Evolutionary conservation across 2,113 vertebrate genomes (phyloP), one percentile per base, ranked within the genome.

Genomic region (Crotophaga sulcirostris): DNA sequence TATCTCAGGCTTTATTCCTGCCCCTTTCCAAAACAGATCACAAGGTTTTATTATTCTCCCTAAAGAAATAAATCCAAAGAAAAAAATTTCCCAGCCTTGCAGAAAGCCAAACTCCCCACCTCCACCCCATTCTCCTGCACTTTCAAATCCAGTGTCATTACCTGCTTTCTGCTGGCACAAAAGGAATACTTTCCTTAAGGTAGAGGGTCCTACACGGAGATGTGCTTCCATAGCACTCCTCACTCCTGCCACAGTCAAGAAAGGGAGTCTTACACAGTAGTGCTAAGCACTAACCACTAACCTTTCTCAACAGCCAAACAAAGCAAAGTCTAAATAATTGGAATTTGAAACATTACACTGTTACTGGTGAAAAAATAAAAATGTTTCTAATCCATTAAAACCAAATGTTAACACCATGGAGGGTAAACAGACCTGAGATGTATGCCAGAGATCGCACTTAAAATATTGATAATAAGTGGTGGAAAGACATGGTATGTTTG

Each of bases 271-370:
- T 68, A 31, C 33, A 56, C 40, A 29, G 89, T 40, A 91, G 64
- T 78, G 45, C 87, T 54, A 75, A 79, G 58, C 62, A 26, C n/a
- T 85, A 72, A 68, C 54, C 33, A 16, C 70, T 79, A 80, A 85
- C 7, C 2, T 82, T 84, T 78, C 92, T 73, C 70, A 90, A 76
- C 33, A 82, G 89, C 69, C 84, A 94, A 94, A 95, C 36, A 75
- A 94, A 87, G 69, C 60, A 54, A 89, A 79, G 54, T 64, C 66
- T 75, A 78, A 90, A 73, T 44, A 87, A 93, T 55, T 44, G 62
- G 54, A 64, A 79, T 79, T 56, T 82, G 87, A 94, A 94, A 68
- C 26, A 45, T 63, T 64, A 44, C 68, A 56, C 36, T 3, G 2
- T 91, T 92, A 49, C n/a, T 81, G 40, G 7, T 72, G 23, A 7